phyloP scores from a whole-genome alignment of 1,140 invertebrate species.

The Limonius californicus region DNA sequence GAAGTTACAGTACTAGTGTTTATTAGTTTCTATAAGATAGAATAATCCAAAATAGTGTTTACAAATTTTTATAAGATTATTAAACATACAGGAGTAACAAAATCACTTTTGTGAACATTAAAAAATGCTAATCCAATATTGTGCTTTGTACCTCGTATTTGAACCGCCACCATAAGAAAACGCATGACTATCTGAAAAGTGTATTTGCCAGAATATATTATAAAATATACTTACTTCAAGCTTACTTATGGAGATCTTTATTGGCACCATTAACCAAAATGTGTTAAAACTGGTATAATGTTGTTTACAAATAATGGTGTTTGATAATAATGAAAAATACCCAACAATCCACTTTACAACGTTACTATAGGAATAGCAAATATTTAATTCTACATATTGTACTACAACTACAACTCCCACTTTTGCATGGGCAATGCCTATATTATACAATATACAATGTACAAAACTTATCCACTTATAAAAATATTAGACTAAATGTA shows the following conservation, averaged over 20 bases:
- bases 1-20: no score
- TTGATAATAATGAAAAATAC: slow-evolving; percentile 13
- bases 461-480: slow-evolving; percentile 47
- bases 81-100: no score
- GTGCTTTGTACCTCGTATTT: no score
- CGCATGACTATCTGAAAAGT: no score
- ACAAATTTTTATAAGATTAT: no score
- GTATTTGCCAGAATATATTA: neutral
- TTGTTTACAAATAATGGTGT: slow-evolving; percentile 6
- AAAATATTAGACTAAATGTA: slow-evolving; percentile 43
- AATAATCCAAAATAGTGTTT: no score
- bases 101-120: no score
- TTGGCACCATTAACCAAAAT: slow-evolving; percentile 35
- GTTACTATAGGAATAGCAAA: slow-evolving; percentile 16
- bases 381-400: slow-evolving; percentile 4
- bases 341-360: slow-evolving; percentile 25
- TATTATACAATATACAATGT: slow-evolving; percentile 47
- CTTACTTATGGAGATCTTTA: slow-evolving; percentile 35
- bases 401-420: neutral
- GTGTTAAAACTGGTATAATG: slow-evolving; percentile 1
- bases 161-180: no score
- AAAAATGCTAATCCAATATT: no score
- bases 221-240: neutral
- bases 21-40: no score
- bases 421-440: neutral